phyloP scores from a whole-genome alignment of 1,140 invertebrate genomes.

The Sesamia nonagrioides region DNA sequence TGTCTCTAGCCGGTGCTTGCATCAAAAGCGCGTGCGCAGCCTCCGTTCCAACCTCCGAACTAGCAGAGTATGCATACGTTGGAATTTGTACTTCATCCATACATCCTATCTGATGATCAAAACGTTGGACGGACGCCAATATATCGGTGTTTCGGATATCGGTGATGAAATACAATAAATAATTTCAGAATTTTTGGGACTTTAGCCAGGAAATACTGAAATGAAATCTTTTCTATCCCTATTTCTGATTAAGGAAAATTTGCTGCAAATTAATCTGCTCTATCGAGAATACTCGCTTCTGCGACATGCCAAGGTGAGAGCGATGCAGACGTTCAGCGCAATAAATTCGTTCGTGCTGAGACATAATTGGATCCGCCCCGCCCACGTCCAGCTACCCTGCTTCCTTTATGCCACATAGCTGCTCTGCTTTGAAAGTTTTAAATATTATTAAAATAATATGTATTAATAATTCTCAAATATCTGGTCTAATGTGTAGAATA shows the following conservation, averaged over 20 bases:
- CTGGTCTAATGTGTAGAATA: not conserved
- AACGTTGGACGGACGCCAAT: constrained; percentile 47
- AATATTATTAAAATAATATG: not conserved
- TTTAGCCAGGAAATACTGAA: not conserved
- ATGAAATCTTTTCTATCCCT: not conserved
- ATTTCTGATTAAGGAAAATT: constrained; percentile 48
- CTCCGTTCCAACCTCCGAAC: constrained; percentile 55
- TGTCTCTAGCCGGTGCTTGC: constrained; percentile 60
- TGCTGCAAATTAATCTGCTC: constrained; percentile 62
- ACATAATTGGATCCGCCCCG: constrained; percentile 78
- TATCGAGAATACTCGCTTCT: constrained; percentile 63
- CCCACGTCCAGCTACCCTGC: constrained; percentile 61
- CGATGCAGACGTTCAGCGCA: constrained; percentile 67
- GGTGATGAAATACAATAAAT: not conserved
- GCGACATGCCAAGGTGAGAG: constrained; percentile 79
- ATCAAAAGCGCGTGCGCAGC: constrained; percentile 74
- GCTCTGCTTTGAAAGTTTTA: not conserved
- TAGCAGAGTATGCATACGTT: constrained; percentile 37
- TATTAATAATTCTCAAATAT: not conserved
- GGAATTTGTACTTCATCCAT: constrained; percentile 42
- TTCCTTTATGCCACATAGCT: constrained; percentile 42
- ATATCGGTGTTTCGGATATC: constrained; percentile 19
- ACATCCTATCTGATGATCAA: constrained; percentile 43
- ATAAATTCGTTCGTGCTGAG: constrained; percentile 79
- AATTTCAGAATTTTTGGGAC: not conserved